Evolutionary conservation across 2,113 vertebrate species (phyloP).

Genomic region (Oxygymnocypris stewartii): DNA sequence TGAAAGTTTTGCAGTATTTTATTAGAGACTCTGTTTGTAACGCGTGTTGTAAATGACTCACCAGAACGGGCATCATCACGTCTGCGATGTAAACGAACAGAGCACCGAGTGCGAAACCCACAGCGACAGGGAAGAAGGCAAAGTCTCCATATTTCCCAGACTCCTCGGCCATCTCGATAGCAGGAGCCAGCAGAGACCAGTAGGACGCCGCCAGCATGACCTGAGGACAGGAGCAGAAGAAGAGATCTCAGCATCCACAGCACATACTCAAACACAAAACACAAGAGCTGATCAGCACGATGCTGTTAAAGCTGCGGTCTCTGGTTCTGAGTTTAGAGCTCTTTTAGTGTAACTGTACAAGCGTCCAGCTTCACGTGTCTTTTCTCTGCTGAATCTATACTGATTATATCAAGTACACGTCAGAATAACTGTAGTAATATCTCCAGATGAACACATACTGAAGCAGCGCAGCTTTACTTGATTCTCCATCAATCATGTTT

Average conservation of each 20-base stretch:
- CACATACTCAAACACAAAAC: neutral
- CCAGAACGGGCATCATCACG: slow-evolving; percentile 81
- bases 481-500: too few species aligned
- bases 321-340: neutral
- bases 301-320: neutral
- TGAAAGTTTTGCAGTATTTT: too few species aligned
- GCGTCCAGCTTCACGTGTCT: too few species aligned
- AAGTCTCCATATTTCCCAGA: slow-evolving; percentile 87
- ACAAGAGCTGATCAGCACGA: neutral
- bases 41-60: slow-evolving; percentile 65
- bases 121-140: slow-evolving; percentile 86
- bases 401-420: neutral
- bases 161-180: slow-evolving; percentile 87
- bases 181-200: slow-evolving; percentile 93
- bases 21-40: neutral
- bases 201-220: slow-evolving; percentile 97
- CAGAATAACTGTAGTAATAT: too few species aligned
- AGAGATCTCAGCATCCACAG: neutral
- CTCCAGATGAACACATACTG: too few species aligned
- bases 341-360: neutral
- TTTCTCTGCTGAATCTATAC: too few species aligned
- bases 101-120: slow-evolving; percentile 88
- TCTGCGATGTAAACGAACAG: slow-evolving; percentile 89
- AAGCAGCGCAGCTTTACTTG: too few species aligned
- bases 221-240: slow-evolving; percentile 64